Conservation (phyloP, 2,113 vertebrate species). For the Chloebia gouldiae region DNA sequence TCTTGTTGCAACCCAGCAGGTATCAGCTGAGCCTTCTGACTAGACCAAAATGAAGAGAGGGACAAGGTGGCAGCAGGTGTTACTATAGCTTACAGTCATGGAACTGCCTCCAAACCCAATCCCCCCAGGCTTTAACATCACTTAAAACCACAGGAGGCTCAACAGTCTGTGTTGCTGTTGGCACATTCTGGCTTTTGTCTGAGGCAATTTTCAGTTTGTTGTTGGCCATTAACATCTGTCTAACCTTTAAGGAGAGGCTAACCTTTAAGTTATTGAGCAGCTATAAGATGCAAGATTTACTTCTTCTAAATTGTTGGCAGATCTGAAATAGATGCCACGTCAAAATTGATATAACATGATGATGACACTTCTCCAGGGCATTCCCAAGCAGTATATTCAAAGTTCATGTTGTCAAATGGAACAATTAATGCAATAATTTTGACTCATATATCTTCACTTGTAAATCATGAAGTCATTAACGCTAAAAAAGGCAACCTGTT, state of each 20-base stretch:
- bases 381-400: slow-evolving; percentile 22
- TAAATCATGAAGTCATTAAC: slow-evolving; percentile 66
- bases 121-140: background rate
- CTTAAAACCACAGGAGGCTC: background rate
- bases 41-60: background rate
- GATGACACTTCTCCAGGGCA: slow-evolving; percentile 38
- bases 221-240: background rate
- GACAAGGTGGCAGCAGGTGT: background rate
- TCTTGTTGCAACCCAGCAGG: background rate
- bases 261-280: slow-evolving; percentile 1
- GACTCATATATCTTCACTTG: slow-evolving; percentile 39
- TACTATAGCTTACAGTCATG: background rate
- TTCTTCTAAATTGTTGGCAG: background rate
- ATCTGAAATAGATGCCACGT: slow-evolving; percentile 30
- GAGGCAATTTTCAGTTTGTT: background rate
- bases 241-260: background rate
- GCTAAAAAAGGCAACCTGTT: slow-evolving; percentile 49
- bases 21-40: background rate
- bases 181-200: background rate
- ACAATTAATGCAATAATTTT: slow-evolving; percentile 61
- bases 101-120: background rate
- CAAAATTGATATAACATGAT: slow-evolving; percentile 19
- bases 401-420: slow-evolving; percentile 54
- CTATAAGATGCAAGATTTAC: background rate
- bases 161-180: background rate